Base-by-base conservation (phyloP, 2,113 vertebrate genomes). In the Paraplagusia blochii region DNA sequence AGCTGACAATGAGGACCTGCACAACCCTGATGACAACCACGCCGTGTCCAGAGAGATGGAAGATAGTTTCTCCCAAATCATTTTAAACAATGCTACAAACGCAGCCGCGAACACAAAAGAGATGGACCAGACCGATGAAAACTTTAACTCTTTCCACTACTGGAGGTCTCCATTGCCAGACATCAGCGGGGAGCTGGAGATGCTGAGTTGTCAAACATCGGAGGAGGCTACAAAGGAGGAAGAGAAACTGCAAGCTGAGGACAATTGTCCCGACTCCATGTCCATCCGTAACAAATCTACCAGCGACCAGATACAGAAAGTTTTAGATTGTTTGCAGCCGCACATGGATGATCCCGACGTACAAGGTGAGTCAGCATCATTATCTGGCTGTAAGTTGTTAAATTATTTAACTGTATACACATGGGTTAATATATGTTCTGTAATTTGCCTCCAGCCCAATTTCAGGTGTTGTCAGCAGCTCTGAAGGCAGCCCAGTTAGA, bases 91-190 rank as follows among this genome's bases (percentile, higher is more conserved):
- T 60, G 48, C 53, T 8, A 72, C 74, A 49, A 77, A 80, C 61
- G 84, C 82, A 18, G 45, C 78, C 15, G 73, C 43, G 46, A 83
- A 74, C 54, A 61, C 66, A 0, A 85, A 63, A 54, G 82, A 87
- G 12, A 63, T 9, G 0, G 82, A 88, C 53, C 80, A 82, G 16
- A 69, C 70, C 5, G 89, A 91, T 5, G 91, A 93, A 0, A 57
- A 82, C 45, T 94, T 94, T 77, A 92, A 76, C 76, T 90, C 90
- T 11, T 94, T 94, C 61, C 74, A 92, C 9, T 94, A 91, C 58
- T 96, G 96, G 95, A 88, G 90, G 60, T 80, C 90, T 74, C 93
- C 92, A 47, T 88, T 95, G 72, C 93, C 93, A 49, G 93, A 95
- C 72, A 92, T 94, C 10, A 97, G 90, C 15, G 84, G 90, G 53